Evolutionary conservation across 2,888 invertebrate species (phyloP), one percentile per base, ranked within the genome.

Genomic region (Scaptomyza flava): DNA sequence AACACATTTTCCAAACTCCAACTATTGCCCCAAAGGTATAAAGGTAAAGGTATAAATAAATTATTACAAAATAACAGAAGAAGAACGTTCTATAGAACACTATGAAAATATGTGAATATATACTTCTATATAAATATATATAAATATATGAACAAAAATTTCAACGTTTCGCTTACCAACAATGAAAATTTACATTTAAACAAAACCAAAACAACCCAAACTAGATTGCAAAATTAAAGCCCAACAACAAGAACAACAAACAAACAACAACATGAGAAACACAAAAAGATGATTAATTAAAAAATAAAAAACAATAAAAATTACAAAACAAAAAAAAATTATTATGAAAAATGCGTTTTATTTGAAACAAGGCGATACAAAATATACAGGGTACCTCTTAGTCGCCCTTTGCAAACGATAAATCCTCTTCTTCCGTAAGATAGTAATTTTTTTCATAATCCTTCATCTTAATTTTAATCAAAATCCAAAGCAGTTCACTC

Each of bases 281-380:
- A 82, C 65, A 67, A 79, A 68, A 71, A 63, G 34, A 68, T 67
- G 64, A 80, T 88, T 81, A 81, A 80, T 77, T 82, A 73, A 73
- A 62, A 87, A 81, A 80, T 87, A 78, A 73, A 62, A 87, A 81
- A 88, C 68, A 81, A 81, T 88, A 81, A 89, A 88, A 89, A 89
- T 89, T 81, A 84, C 81, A 73, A 86, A 81, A 81, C 69, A 81
- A 81, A 87, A 70, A 76, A 57, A 74, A 11, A 11, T 8, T 27
- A 27, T 27, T 6, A 31, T 30, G 23, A 5, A 46, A 47, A 17
- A 23, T 31, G 7, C 11, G 8, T 33, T 12, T 20, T 9, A 9
- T n/a, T 41, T 33, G 4, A 33, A 11, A 9, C 33, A 9, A 0
- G 17, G 17, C 17, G 23, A 23, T 4, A 23, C 1, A 27, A 27